Percentiles rank a stretch among this genome's conserved stretches.
Conservation (phyloP, 2,113 vertebrate species). For the Chrysemys picta region DNA sequence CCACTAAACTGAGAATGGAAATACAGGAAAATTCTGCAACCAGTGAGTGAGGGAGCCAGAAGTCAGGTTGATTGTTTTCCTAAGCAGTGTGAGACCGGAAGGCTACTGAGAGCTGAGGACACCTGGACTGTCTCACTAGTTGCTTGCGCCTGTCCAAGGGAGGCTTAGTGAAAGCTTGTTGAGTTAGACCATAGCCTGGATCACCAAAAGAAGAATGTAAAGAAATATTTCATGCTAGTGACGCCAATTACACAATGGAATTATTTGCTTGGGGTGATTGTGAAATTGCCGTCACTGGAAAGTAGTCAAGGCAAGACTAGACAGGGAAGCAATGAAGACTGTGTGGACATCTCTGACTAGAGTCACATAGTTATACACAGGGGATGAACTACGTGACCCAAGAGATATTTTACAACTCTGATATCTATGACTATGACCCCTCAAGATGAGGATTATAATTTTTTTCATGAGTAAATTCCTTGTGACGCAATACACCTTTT, state of each 20-base stretch:
- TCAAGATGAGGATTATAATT: neutral
- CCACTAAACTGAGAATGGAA: neutral
- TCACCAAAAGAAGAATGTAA: slow-evolving; percentile 39
- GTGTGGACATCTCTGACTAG: slow-evolving; percentile 27
- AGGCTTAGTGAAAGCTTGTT: slow-evolving; percentile 1
- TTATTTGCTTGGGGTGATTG: slow-evolving; percentile 35
- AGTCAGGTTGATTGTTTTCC: neutral
- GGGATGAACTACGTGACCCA: neutral
- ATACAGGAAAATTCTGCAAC: slow-evolving; percentile 23
- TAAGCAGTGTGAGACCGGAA: neutral
- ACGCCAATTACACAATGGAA: slow-evolving; percentile 42
- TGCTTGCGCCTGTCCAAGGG: neutral
- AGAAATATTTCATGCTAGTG: slow-evolving; percentile 35
- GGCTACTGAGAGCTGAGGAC: slow-evolving; percentile 11
- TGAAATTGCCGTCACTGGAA: slow-evolving; percentile 71
- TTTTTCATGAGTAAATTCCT: neutral
- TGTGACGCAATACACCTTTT: neutral
- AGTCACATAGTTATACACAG: neutral
- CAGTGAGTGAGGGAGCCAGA: slow-evolving; percentile 3
- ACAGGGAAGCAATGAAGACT: slow-evolving; percentile 14
- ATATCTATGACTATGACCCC: neutral
- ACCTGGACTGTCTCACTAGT: neutral
- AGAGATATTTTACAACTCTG: neutral
- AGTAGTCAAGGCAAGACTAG: slow-evolving; percentile 64
- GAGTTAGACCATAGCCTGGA: neutral